phyloP scores from a whole-genome alignment of 2,888 invertebrate species.

The Tineola bisselliella region DNA sequence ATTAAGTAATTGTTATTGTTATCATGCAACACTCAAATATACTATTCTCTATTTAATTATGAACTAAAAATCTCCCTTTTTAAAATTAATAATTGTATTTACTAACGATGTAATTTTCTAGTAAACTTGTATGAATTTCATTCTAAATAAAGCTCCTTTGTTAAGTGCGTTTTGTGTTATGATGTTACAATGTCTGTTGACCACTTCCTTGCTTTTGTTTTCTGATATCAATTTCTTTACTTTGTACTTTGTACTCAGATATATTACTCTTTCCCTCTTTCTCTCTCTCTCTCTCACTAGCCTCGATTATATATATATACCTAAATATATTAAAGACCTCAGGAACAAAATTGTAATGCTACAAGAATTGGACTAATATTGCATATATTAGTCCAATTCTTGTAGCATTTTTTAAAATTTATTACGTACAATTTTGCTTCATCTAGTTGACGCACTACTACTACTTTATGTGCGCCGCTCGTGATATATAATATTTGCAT shows the following conservation, averaged over 20 bases:
- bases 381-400: too few relatives aligned
- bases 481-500: too few relatives aligned
- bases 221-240: constrained; percentile 4
- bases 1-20: not conserved
- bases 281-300: not conserved
- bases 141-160: not conserved
- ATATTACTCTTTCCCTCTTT: not conserved
- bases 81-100: not conserved
- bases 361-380: too few relatives aligned
- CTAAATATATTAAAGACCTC: too few relatives aligned
- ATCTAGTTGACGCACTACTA: too few relatives aligned
- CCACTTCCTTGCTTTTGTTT: constrained; percentile 5
- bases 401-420: too few relatives aligned
- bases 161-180: not conserved
- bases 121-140: not conserved
- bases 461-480: too few relatives aligned
- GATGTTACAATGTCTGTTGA: not conserved
- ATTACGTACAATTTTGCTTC: too few relatives aligned
- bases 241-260: not conserved
- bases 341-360: too few relatives aligned
- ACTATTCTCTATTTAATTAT: too few relatives aligned
- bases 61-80: too few relatives aligned
- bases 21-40: not conserved
- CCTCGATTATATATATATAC: not conserved
- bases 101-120: not conserved